phyloP scores from a whole-genome alignment of 2,888 invertebrate genomes.

The Chrysina gloriosa region DNA sequence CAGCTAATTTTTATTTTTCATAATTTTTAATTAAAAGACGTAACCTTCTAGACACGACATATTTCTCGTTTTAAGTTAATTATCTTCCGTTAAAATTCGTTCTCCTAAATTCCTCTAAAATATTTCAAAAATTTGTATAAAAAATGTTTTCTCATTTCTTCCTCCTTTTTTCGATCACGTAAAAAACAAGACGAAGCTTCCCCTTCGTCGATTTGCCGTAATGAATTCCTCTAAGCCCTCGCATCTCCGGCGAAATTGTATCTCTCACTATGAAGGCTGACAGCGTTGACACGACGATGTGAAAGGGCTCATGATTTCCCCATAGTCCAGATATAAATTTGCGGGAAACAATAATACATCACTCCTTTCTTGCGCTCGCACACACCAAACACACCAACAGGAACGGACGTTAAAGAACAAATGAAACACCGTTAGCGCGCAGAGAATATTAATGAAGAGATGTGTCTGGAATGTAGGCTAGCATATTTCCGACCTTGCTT shows the following conservation, averaged over 20 bases:
- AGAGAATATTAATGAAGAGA: constrained; percentile 20
- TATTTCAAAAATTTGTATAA: no score
- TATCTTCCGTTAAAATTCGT: no score
- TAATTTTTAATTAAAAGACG: no score
- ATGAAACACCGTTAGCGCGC: neutral
- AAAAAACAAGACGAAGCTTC: neutral
- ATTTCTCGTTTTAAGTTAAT: no score
- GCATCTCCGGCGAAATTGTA: neutral
- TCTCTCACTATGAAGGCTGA: neutral
- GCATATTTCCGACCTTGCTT: constrained; percentile 18
- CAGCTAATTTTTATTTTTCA: no score
- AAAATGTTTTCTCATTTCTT: no score
- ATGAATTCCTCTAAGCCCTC: constrained; percentile 1
- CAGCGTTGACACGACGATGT: constrained; percentile 3
- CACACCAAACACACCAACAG: neutral
- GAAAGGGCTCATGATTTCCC: constrained; percentile 6
- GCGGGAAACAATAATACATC: constrained; percentile 24
- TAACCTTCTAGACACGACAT: no score
- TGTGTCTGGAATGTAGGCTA: constrained; percentile 14
- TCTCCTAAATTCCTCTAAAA: no score
- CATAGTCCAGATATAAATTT: constrained; percentile 20
- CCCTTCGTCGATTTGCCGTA: neutral
- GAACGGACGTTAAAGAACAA: constrained; percentile 2
- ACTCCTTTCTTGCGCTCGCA: neutral
- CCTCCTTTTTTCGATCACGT: no score